Evolutionary conservation across 2,888 invertebrate genomes (phyloP), one percentile per base, ranked within the genome.

Genomic region (Cephus sareptanus): DNA sequence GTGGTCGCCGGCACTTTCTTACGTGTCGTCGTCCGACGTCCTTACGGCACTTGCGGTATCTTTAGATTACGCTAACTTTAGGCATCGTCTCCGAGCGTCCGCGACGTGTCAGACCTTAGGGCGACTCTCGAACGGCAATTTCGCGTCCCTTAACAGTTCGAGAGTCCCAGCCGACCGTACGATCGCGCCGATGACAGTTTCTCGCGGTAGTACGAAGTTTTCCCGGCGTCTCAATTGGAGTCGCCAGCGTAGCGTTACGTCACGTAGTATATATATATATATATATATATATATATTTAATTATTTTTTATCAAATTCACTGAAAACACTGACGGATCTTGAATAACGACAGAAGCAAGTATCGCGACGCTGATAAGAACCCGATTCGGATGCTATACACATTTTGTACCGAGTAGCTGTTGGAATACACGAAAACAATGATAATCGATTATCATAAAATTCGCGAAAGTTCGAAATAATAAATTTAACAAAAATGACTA

Each of bases 11-110:
- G 56, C 56, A 56, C 56, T 56, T 56, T 56, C 56, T 56, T 56
- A 56, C 56, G 56, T 56, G 56, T 34, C 71, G 56, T 34, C 71
- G 71, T 71, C 71, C 71, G 71, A 71, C 71, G 71, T 34, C 34
- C 71, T 71, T 71, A 79, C 79, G 75, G 75, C 79, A 79, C 77
- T 77, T 79, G 77, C 75, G 75, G 79, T 79, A 79, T 79, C 79
- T 79, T 79, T 79, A 79, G 79, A 79, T 77, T 77, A 75, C 77
- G 79, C 79, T 79, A 79, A 79, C 75, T 77, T 77, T 79, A 79
- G 79, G 74, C 77, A 75, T 23, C 56, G 56, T 56, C 56, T 56
- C 56, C 56, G 56, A 56, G 56, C 56, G 23, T 23, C 6, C 56
- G 56, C 56, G 56, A 56, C 56, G 23, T 56, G 56, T 56, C 56